Conservation (phyloP, 2,888 invertebrate species). For the Agelastica alni region DNA sequence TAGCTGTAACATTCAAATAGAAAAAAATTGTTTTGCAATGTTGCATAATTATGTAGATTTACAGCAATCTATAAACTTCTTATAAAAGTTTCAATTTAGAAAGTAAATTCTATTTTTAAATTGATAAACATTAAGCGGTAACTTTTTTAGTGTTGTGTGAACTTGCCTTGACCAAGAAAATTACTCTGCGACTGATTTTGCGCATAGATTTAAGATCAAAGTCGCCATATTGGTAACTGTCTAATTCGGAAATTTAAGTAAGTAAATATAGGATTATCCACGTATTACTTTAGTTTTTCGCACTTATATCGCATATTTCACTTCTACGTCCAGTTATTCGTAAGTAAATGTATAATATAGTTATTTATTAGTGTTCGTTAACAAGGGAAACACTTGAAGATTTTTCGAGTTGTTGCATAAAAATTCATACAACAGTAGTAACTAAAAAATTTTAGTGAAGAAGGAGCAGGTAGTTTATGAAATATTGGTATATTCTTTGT, state of each 20-base stretch:
- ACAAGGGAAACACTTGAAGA: conserved; percentile 34
- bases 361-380: conserved; percentile 14
- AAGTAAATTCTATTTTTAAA: conserved; percentile 38
- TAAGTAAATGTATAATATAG: conserved; percentile 44
- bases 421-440: conserved; percentile 45
- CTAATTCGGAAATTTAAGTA: conserved; percentile 57
- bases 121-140: conserved; percentile 27
- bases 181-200: conserved; percentile 41
- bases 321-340: conserved; percentile 40
- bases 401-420: conserved; percentile 50
- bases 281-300: conserved; percentile 38
- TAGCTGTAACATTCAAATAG: too few relatives aligned
- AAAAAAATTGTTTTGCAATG: not conserved
- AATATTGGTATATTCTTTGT: conserved; percentile 21
- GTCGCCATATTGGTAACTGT: conserved; percentile 59
- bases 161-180: conserved; percentile 30
- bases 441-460: conserved; percentile 40
- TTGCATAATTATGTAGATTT: not conserved
- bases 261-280: conserved; percentile 54
- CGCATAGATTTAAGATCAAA: conserved; percentile 50
- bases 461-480: conserved; percentile 35
- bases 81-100: conserved; percentile 25
- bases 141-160: conserved; percentile 32
- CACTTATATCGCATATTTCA: conserved; percentile 32
- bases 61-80: not conserved